Evolutionary conservation across 2,888 invertebrate genomes (phyloP).

Genomic region (Nezara viridula): DNA sequence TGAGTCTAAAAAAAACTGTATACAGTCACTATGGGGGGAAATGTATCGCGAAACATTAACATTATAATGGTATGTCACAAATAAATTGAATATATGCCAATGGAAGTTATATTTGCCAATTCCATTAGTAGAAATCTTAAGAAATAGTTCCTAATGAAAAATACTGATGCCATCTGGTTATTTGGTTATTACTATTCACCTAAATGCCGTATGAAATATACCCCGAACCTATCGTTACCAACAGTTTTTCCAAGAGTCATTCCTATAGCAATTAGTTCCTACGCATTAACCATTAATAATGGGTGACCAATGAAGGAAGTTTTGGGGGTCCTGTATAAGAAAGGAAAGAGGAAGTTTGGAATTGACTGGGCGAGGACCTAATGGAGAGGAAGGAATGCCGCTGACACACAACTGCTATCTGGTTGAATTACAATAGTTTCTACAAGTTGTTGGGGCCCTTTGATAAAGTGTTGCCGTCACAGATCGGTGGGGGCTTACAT

Average conservation of each 20-base stretch:
- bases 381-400: constrained; percentile 5
- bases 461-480: not conserved
- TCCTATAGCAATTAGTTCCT: constrained; percentile 14
- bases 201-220: not conserved
- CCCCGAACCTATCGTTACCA: not conserved
- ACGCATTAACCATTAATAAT: constrained; percentile 4
- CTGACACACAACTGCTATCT: constrained; percentile 11
- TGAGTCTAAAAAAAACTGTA: no score
- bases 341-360: constrained; percentile 22
- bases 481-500: constrained; percentile 4
- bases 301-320: constrained; percentile 8
- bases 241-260: constrained; percentile 9
- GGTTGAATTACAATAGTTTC: constrained; percentile 24
- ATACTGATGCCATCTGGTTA: no score
- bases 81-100: no score
- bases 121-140: no score
- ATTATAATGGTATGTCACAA: no score
- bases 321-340: not conserved
- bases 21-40: no score
- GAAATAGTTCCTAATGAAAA: no score
- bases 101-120: no score
- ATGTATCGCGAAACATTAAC: no score
- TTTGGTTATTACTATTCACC: not conserved
- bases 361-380: not conserved
- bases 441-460: not conserved